Percentiles rank a stretch among this genome's conserved stretches.
Conservation (phyloP, 1,140 invertebrate genomes). For the Nebria ingens region DNA sequence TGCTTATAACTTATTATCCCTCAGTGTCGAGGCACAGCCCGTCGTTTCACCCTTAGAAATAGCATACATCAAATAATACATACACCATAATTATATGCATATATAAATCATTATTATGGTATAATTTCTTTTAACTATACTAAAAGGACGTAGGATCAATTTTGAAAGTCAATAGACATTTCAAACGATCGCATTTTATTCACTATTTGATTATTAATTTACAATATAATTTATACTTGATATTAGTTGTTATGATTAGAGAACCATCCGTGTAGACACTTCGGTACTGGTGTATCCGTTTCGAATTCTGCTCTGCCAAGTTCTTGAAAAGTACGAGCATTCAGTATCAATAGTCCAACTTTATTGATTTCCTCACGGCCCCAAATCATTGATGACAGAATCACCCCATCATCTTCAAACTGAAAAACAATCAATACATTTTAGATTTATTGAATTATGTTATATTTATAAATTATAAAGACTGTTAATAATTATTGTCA, state of each 20-base stretch:
- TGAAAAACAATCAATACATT: constrained; percentile 29
- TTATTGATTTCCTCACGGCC: constrained; percentile 44
- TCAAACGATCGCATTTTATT: not conserved
- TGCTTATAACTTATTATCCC: not conserved
- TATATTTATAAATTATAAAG: not conserved
- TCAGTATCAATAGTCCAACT: constrained; percentile 56
- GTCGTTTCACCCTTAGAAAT: too few species aligned
- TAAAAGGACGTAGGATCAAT: too few species aligned
- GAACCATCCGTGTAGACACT: constrained; percentile 76
- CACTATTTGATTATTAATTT: not conserved
- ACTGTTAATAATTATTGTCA: constrained; percentile 3
- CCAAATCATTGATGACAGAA: constrained; percentile 60
- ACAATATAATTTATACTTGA: not conserved
- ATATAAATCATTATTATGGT: not conserved
- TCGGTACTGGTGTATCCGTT: constrained; percentile 61
- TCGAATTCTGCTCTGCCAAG: constrained; percentile 54
- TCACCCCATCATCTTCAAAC: constrained; percentile 64
- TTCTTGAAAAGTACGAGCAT: constrained; percentile 56
- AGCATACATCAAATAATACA: not conserved
- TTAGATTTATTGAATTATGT: not conserved
- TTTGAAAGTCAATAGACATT: too few species aligned
- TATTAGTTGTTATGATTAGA: too few species aligned
- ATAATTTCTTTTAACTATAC: not conserved
- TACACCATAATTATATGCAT: not conserved
- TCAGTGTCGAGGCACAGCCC: not conserved